Evolutionary conservation across 2,797 vertebrate species (phyloP).

Genomic region (Galaxias olidus): DNA sequence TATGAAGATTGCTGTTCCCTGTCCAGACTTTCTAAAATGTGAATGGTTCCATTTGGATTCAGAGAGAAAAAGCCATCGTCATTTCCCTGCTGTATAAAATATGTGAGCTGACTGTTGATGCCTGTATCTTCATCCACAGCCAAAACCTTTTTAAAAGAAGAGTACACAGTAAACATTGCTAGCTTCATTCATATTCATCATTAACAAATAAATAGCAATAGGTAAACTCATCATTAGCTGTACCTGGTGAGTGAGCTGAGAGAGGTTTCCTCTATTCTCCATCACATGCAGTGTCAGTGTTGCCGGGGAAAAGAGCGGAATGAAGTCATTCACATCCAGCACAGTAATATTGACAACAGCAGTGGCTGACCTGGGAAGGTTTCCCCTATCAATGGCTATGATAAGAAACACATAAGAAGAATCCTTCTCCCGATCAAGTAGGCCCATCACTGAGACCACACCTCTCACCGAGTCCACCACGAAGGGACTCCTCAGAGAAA

Average conservation of each 20-base stretch:
- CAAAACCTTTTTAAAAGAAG: constrained; percentile 56
- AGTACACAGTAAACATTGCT: too few relatives aligned
- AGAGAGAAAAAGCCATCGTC: constrained; percentile 64
- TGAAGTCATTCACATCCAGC: constrained; percentile 74
- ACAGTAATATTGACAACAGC: constrained; percentile 64
- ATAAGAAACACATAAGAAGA: constrained; percentile 61
- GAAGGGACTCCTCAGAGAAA: constrained; percentile 60
- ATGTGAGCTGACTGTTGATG: constrained; percentile 68
- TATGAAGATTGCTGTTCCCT: constrained; percentile 64
- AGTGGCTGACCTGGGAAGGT: constrained; percentile 57
- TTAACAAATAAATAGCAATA: too few relatives aligned
- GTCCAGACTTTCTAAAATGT: constrained; percentile 66
- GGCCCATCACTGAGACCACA: constrained; percentile 58
- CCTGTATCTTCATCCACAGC: constrained; percentile 74
- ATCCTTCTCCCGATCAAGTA: constrained; percentile 70
- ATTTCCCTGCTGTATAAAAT: constrained; percentile 61
- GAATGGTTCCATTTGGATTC: constrained; percentile 63
- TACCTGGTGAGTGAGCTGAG: constrained; percentile 67
- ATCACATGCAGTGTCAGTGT: constrained; percentile 58
- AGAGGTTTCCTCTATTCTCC: constrained; percentile 64
- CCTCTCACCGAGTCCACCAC: constrained; percentile 68
- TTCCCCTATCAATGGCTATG: constrained; percentile 66
- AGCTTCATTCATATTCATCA: constrained; percentile 8
- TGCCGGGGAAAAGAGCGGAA: constrained; percentile 63
- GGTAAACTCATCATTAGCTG: too few relatives aligned